These are phyloP conservation scores for Notoglanidium macrostoma DNA, from an alignment of 2,797 vertebrate genomes.

Conservation along the genomic window DNA sequence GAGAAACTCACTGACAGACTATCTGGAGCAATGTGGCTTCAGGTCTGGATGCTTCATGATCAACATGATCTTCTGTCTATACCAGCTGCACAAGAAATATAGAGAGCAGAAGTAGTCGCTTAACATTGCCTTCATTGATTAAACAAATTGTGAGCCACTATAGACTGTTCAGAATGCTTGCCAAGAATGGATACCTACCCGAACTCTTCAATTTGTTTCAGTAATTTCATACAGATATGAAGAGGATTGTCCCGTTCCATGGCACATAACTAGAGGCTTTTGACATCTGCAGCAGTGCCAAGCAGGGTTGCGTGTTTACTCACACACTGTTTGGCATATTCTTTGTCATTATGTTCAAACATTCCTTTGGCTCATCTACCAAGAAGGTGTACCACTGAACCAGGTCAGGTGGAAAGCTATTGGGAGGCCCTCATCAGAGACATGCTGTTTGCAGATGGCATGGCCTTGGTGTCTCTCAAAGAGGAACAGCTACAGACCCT, in stretches of 20 bases:
- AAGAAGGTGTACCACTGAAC: neutral
- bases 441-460: neutral
- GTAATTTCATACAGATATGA: neutral
- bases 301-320: neutral
- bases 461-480: neutral
- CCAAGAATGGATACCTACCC: neutral
- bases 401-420: neutral
- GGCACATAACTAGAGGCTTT: neutral
- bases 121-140: neutral
- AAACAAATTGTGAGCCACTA: neutral
- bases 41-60: neutral
- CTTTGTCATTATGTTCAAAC: neutral
- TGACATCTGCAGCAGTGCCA: neutral
- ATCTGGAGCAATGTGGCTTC: neutral
- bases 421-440: too few relatives aligned
- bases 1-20: neutral
- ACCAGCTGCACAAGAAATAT: neutral
- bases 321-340: neutral
- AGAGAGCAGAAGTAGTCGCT: neutral
- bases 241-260: neutral
- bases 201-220: neutral
- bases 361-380: too few relatives aligned
- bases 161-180: neutral
- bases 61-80: neutral
- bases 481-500: slow-evolving; percentile 1